Evolutionary conservation across 2,113 vertebrate genomes (phyloP).

Genomic region (Albula glossodonta): DNA sequence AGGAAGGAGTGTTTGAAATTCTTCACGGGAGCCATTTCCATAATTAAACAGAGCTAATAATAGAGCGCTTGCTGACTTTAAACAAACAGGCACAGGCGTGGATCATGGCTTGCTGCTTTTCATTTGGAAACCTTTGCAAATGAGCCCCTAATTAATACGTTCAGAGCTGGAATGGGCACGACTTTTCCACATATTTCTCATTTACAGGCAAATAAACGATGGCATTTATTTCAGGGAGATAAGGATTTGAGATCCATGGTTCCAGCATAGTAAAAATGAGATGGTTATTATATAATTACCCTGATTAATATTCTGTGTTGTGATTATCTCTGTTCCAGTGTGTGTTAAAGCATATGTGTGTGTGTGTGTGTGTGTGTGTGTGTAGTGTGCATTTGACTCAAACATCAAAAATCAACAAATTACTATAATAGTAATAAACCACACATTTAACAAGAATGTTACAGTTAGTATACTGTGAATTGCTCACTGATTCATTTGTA

Average conservation of each 20-base stretch:
- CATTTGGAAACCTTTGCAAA: slow-evolving; percentile 83
- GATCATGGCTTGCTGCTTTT: slow-evolving; percentile 76
- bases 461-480: not conserved
- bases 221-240: slow-evolving; percentile 68
- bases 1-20: slow-evolving; percentile 91
- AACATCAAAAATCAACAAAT: not conserved
- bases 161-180: slow-evolving; percentile 69
- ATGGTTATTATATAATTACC: slow-evolving; percentile 53
- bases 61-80: slow-evolving; percentile 91
- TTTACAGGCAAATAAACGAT: slow-evolving; percentile 71
- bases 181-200: slow-evolving; percentile 67
- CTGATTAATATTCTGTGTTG: slow-evolving; percentile 38
- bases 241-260: slow-evolving; percentile 56
- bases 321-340: slow-evolving; percentile 12
- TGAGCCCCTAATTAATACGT: slow-evolving; percentile 78
- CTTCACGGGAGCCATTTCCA: slow-evolving; percentile 92
- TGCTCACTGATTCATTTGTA: not conserved
- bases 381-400: slow-evolving; percentile 18
- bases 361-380: slow-evolving; percentile 45
- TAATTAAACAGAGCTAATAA: slow-evolving; percentile 98
- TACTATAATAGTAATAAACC: not conserved
- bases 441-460: not conserved
- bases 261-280: slow-evolving; percentile 28
- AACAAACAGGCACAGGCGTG: slow-evolving; percentile 82
- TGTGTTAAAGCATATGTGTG: not conserved